These are phyloP conservation scores for Nephrotoma guestfalica DNA, from an alignment of 2,888 invertebrate genomes.

Conservation along the genomic window DNA sequence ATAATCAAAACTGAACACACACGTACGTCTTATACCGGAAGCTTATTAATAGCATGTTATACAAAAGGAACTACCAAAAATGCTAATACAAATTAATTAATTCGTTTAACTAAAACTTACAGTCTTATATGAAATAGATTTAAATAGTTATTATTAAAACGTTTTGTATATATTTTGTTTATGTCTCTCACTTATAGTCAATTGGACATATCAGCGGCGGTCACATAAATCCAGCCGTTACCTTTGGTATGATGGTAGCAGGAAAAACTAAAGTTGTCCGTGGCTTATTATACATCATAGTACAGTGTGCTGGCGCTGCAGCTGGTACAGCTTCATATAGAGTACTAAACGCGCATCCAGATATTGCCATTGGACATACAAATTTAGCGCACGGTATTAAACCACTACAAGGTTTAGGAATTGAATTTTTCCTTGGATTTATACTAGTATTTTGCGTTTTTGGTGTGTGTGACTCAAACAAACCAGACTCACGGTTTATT, in stretches of 20 bases:
- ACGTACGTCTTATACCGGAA: neutral
- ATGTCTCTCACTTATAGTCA: conserved; percentile 37
- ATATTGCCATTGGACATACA: conserved; percentile 55
- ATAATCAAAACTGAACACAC: neutral
- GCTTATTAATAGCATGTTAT: neutral
- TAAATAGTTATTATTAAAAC: neutral
- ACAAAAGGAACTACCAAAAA: neutral
- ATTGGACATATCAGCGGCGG: conserved; percentile 81
- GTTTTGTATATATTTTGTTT: neutral
- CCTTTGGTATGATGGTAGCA: conserved; percentile 59
- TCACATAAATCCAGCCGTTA: conserved; percentile 88
- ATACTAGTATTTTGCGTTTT: conserved; percentile 82
- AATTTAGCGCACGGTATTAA: conserved; percentile 43
- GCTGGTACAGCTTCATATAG: conserved; percentile 49
- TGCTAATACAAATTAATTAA: neutral
- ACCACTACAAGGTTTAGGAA: conserved; percentile 68
- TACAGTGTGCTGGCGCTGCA: conserved; percentile 70
- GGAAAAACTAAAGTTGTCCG: conserved; percentile 64
- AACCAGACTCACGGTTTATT: conserved; percentile 57
- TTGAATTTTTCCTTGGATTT: conserved; percentile 82
- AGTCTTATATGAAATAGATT: neutral
- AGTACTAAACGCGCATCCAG: conserved; percentile 44
- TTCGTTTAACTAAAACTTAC: neutral
- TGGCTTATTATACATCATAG: conserved; percentile 62
- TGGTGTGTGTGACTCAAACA: conserved; percentile 44